phyloP scores from a whole-genome alignment of 1,140 invertebrate species.

The Zophobas atratus region DNA sequence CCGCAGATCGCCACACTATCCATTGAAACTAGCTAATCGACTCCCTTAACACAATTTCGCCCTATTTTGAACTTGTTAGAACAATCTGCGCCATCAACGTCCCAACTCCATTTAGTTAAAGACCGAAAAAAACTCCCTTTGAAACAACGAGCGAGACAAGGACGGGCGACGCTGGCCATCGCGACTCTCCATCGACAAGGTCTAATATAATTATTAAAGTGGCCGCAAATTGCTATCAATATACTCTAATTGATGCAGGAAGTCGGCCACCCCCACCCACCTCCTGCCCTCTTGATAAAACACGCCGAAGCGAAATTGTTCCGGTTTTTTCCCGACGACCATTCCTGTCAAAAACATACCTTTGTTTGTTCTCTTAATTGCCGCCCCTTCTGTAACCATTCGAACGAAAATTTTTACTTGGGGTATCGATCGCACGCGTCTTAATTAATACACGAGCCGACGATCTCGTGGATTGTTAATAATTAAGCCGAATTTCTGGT shows the following conservation, averaged over 20 bases:
- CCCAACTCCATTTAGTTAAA: slow-evolving; percentile 31
- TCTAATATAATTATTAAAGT: slow-evolving; percentile 57
- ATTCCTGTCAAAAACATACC: slow-evolving; percentile 38
- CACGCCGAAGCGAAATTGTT: slow-evolving; percentile 13
- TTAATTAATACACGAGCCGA: slow-evolving; percentile 5
- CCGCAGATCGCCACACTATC: neutral
- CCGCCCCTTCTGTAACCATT: slow-evolving; percentile 4
- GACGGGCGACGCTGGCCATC: slow-evolving; percentile 2
- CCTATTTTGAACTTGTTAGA: slow-evolving; percentile 23
- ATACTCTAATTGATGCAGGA: slow-evolving; percentile 54
- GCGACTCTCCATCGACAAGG: slow-evolving; percentile 30
- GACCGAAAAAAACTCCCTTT: slow-evolving; percentile 14
- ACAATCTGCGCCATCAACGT: slow-evolving; percentile 41
- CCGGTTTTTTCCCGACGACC: slow-evolving; percentile 18
- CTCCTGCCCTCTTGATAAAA: slow-evolving; percentile 24
- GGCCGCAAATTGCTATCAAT: slow-evolving; percentile 58
- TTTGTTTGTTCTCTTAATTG: slow-evolving; percentile 22
- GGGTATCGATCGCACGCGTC: neutral
- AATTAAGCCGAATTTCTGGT: neutral
- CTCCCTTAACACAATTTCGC: slow-evolving; percentile 18
- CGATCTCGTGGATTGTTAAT: neutral
- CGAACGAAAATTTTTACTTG: neutral
- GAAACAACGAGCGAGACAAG: neutral
- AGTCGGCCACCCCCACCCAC: slow-evolving; percentile 34
- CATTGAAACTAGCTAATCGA: slow-evolving; percentile 13